These are phyloP conservation scores for Anoura caudifer DNA, from an alignment of 2,113 vertebrate species.

Conservation along the genomic window DNA sequence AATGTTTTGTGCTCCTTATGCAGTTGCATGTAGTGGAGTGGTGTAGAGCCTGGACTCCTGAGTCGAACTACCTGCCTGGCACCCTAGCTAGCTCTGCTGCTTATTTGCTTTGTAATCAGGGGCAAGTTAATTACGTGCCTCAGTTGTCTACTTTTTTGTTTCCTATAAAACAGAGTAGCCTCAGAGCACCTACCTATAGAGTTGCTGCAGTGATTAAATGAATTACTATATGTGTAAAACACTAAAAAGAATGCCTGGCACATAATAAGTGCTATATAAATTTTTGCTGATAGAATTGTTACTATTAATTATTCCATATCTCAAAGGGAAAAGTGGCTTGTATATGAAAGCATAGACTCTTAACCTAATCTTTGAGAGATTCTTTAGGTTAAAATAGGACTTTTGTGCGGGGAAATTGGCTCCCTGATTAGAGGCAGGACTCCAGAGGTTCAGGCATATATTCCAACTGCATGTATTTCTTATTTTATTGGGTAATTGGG, in stretches of 20 bases:
- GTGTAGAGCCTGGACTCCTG: not conserved
- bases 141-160: not conserved
- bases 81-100: not conserved
- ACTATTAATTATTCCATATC: not conserved
- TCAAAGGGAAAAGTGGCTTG: not conserved
- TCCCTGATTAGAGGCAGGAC: not conserved
- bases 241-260: not conserved
- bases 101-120: not conserved
- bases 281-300: not conserved
- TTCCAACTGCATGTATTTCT: not conserved
- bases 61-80: too few relatives aligned
- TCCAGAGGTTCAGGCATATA: not conserved
- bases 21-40: not conserved
- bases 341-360: not conserved
- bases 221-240: not conserved
- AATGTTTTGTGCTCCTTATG: not conserved
- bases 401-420: not conserved
- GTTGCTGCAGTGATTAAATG: not conserved
- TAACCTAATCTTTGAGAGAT: not conserved
- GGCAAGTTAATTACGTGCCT: not conserved
- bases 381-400: not conserved
- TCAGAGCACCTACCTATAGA: not conserved
- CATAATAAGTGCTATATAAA: not conserved
- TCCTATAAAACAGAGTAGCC: not conserved
- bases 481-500: not conserved